Conservation (phyloP, 2,888 invertebrate genomes). For the Lacanobia oleracea region DNA sequence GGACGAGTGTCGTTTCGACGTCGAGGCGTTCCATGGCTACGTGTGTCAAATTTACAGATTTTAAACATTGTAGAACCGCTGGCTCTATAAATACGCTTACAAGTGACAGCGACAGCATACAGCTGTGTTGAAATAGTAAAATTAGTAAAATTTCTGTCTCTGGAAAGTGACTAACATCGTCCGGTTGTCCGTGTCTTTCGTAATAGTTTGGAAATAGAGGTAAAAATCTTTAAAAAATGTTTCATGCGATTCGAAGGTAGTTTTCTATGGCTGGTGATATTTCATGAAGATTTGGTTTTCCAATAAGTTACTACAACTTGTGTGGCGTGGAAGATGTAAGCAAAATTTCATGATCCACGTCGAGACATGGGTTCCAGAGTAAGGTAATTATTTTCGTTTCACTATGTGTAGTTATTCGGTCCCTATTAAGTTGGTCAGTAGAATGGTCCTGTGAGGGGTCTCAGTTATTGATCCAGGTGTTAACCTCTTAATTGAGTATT, state of each 20-base stretch:
- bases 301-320: slow-evolving; percentile 63
- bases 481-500: slow-evolving; percentile 9
- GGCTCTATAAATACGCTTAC: neutral
- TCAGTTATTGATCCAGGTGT: neutral
- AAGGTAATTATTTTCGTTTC: slow-evolving; percentile 76
- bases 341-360: slow-evolving; percentile 82
- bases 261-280: slow-evolving; percentile 84
- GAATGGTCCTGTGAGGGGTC: slow-evolving; percentile 6
- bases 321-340: slow-evolving; percentile 79
- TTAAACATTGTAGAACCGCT: slow-evolving; percentile 13
- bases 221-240: slow-evolving; percentile 75
- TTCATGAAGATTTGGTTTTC: slow-evolving; percentile 74
- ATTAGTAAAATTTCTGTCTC: no score
- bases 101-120: slow-evolving; percentile 28
- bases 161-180: slow-evolving; percentile 59
- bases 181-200: slow-evolving; percentile 68
- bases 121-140: slow-evolving; percentile 6
- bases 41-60: neutral
- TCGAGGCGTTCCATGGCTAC: slow-evolving; percentile 4
- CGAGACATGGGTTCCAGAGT: slow-evolving; percentile 89
- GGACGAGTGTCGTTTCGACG: slow-evolving; percentile 38
- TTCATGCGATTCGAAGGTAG: slow-evolving; percentile 69
- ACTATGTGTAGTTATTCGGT: slow-evolving; percentile 1
- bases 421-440: neutral
- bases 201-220: slow-evolving; percentile 72